phyloP scores from a whole-genome alignment of 2,113 vertebrate species.

The Lycocorax pyrrhopterus region DNA sequence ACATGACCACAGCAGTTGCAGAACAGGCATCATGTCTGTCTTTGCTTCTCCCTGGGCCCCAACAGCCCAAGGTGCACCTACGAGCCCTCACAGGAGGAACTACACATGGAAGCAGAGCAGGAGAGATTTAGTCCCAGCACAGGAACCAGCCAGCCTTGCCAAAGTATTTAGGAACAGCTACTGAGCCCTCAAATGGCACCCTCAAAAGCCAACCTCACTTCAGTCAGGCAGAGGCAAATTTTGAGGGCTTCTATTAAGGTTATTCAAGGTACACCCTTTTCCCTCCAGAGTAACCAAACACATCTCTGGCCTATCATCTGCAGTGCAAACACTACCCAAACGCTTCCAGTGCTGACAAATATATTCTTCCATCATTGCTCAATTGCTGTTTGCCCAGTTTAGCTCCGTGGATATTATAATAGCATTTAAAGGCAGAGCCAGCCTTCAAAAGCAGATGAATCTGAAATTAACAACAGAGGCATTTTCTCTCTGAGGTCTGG shows the following conservation, averaged over 20 bases:
- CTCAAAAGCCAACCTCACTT: background rate
- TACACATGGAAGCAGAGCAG: fast-evolving
- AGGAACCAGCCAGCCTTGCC: background rate
- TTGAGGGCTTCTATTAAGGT: background rate
- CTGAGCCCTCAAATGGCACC: background rate
- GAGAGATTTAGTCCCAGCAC: background rate
- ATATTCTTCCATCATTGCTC: conserved; percentile 9
- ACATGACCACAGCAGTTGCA: background rate
- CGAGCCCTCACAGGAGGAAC: background rate
- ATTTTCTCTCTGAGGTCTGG: conserved; percentile 47
- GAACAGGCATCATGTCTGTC: background rate
- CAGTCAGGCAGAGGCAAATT: background rate
- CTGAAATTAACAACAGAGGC: conserved; percentile 50
- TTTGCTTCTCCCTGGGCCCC: background rate
- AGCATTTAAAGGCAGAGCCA: conserved; percentile 21
- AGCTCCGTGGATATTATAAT: background rate
- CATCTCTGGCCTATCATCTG: background rate
- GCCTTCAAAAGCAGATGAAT: conserved; percentile 37
- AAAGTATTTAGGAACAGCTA: background rate
- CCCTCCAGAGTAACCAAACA: background rate
- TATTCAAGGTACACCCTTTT: background rate
- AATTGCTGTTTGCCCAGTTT: background rate
- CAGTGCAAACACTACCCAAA: background rate
- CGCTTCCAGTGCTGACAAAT: background rate
- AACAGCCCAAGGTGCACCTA: background rate